phyloP scores from a whole-genome alignment of 2,888 invertebrate genomes.

The Ochropleura leucogaster region DNA sequence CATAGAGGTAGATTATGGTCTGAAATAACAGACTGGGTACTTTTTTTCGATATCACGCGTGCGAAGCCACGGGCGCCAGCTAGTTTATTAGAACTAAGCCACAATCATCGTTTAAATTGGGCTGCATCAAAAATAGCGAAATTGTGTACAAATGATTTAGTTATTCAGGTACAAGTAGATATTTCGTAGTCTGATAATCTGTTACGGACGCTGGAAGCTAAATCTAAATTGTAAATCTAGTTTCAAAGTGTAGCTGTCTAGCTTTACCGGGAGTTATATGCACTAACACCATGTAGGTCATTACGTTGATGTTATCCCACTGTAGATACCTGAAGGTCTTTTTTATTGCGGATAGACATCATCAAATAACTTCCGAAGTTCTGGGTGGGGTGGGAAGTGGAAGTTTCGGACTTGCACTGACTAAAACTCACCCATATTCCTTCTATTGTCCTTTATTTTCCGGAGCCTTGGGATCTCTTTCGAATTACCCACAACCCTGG shows the following conservation, averaged over 20 bases:
- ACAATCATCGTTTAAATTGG: background rate
- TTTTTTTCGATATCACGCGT: no score
- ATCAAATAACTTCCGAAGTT: no score
- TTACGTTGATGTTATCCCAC: slow-evolving; percentile 5
- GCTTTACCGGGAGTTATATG: slow-evolving; percentile 17
- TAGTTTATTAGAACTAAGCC: background rate
- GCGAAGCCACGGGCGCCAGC: no score
- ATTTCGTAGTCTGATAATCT: slow-evolving; percentile 36
- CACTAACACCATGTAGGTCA: slow-evolving; percentile 37
- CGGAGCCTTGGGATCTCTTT: no score
- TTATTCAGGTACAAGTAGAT: background rate
- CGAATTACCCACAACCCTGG: no score
- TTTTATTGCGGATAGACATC: no score
- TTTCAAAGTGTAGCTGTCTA: slow-evolving; percentile 48
- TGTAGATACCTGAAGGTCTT: background rate
- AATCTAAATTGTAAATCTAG: slow-evolving; percentile 63
- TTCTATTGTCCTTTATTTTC: no score
- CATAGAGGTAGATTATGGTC: no score
- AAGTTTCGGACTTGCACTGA: no score
- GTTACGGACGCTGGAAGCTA: slow-evolving; percentile 32
- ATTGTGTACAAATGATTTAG: background rate
- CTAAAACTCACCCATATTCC: no score
- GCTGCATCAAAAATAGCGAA: background rate
- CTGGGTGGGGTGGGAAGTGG: no score
- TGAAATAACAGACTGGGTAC: no score